Base-by-base conservation (phyloP, 2,888 invertebrate species). In the Agriotes lineatus region DNA sequence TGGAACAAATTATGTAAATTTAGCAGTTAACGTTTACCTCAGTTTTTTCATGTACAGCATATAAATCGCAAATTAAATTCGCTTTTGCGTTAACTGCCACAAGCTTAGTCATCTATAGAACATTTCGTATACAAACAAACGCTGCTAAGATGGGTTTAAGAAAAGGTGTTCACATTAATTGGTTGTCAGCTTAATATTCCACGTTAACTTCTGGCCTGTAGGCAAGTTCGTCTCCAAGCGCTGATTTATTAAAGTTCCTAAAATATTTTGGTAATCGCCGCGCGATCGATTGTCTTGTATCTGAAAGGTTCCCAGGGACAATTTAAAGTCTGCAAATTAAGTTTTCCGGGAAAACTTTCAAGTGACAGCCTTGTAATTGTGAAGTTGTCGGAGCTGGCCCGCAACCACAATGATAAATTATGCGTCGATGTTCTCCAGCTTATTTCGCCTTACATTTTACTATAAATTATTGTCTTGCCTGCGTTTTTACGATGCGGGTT, bases 321-420 rank as follows among this genome's bases (percentile, higher is more conserved):
- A 79, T 79, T 78, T 79, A 79, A 78, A 79, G 77, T 78, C 79
- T 73, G 77, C 75, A 79, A 79, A 79, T 78, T 77, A 79, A 79
- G 79, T 79, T 79, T 79, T 76, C 78, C 73, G 72, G 75, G 72
- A 75, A 78, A 79, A 78, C 75, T 79, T 78, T 77, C 76, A 76
- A 76, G 76, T 77, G 78, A 78, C 78, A 78, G 77, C 73, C 76
- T 73, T 73, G 79, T 79, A 79, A 79, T 79, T 79, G 79, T 79
- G 75, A 79, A 79, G 79, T 79, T 79, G 76, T 78, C 77, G 73
- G 70, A 72, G 75, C 69, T 71, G 69, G 69, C 70, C 71, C 58
- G 54, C 65, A 72, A 74, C 75, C 74, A 67, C 75, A 67, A 73
- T 75, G 75, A 76, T 74, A 76, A 76, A 75, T 72, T 71, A 69